Percentiles rank a stretch among this genome's conserved stretches.
phyloP scores from a whole-genome alignment of 2,113 vertebrate species.

The Pedetes capensis region DNA sequence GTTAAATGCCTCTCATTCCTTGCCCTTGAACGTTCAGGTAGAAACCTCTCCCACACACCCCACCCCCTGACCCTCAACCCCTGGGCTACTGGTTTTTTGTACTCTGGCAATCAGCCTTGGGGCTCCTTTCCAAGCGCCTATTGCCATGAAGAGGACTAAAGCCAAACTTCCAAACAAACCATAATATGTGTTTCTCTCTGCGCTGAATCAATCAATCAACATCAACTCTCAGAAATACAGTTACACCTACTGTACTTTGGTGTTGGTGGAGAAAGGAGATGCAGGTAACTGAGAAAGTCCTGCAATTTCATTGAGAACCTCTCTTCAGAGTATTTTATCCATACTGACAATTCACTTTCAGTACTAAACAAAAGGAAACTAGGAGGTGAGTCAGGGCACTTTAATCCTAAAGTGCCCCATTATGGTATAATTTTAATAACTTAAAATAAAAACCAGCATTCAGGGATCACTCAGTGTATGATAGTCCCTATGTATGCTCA shows the following conservation, averaged over 20 bases:
- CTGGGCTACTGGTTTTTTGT: background rate
- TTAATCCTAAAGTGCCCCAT: background rate
- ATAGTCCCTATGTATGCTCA: background rate
- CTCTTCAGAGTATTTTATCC: background rate
- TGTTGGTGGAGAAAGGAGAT: background rate
- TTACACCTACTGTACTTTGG: background rate
- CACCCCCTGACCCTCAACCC: too few relatives aligned
- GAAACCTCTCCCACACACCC: too few relatives aligned
- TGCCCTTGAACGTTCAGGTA: background rate
- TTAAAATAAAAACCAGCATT: background rate
- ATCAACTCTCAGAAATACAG: background rate
- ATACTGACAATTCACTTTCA: background rate
- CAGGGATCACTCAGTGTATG: background rate
- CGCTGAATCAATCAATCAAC: background rate
- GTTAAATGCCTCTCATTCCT: background rate
- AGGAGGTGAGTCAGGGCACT: background rate
- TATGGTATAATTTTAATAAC: background rate
- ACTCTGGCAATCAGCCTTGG: background rate
- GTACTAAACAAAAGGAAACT: background rate
- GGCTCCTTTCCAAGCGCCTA: slow-evolving; percentile 9
- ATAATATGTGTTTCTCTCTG: background rate
- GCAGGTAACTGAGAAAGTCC: background rate
- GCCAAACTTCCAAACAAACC: background rate
- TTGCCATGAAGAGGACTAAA: background rate
- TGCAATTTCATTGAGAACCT: background rate